phyloP scores from a whole-genome alignment of 2,888 invertebrate species.

The Trilocha varians region DNA sequence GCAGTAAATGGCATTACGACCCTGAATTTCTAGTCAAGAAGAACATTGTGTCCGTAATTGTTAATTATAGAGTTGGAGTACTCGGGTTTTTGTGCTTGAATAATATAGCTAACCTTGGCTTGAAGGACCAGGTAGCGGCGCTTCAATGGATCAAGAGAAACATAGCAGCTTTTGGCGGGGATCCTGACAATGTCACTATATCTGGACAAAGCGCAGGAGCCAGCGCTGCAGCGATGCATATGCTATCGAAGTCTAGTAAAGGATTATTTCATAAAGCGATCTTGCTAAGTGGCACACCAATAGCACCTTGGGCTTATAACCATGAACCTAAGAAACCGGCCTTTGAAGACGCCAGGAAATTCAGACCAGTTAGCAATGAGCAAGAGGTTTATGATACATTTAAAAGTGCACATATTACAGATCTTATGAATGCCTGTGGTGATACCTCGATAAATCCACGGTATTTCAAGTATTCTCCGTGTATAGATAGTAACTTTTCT shows the following conservation, averaged over 20 bases:
- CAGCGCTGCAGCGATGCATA: constrained; percentile 47
- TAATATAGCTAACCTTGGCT: constrained; percentile 49
- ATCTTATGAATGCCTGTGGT: constrained; percentile 32
- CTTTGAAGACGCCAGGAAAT: constrained; percentile 41
- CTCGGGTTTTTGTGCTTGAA: constrained; percentile 55
- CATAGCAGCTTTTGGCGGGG: constrained; percentile 55
- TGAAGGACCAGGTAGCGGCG: constrained; percentile 59
- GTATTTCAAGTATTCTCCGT: constrained; percentile 56
- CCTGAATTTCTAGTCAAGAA: constrained; percentile 54
- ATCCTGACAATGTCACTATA: constrained; percentile 57
- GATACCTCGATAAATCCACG: constrained; percentile 43
- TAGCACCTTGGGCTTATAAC: constrained; percentile 57
- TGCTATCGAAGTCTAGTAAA: constrained; percentile 41
- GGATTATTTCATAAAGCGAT: constrained; percentile 58
- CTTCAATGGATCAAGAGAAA: constrained; percentile 54
- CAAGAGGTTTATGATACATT: constrained; percentile 37
- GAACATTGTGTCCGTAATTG: constrained; percentile 40
- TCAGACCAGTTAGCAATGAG: constrained; percentile 24
- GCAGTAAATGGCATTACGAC: constrained; percentile 54
- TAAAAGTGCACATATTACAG: constrained; percentile 26
- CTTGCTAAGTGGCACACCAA: constrained; percentile 47
- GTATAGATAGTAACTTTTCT: constrained; percentile 38
- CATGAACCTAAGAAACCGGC: constrained; percentile 33
- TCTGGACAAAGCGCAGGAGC: constrained; percentile 61
- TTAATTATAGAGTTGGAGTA: constrained; percentile 55